Base-by-base conservation (phyloP, 2,797 vertebrate species). In the Urosaurus nigricauda region DNA sequence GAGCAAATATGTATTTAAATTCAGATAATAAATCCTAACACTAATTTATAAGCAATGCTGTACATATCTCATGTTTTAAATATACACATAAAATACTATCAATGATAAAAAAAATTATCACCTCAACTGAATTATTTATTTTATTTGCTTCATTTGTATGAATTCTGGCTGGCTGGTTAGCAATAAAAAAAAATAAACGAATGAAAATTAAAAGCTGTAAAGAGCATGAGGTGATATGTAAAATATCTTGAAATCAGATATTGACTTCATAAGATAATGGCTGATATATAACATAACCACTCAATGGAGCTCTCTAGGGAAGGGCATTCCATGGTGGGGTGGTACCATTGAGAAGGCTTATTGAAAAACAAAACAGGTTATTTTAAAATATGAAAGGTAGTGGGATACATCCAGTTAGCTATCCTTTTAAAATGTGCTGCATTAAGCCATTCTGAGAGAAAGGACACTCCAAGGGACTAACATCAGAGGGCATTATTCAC, bases 401-500 rank as follows among this genome's bases (percentile, higher is more conserved):
- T 60, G 56, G 37, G 32, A 53, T 24, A 86, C 68, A 77, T 35
- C 73, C 68, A 82, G 29, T 71, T 21, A 58, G 2, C 12, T 9
- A 24, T 29, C 74, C 32, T 37, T 5, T n/a, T 40, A 12, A 37
- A 68, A 35, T 68, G 5, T 26, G 47, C 24, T 47, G 40, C 17
- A 17, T 43, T 63, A 40, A 75, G 71, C 26, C 43, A 40, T 32
- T 58, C 43, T 58, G 65, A 87, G 21, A 80, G 21, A 8, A 40
- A 19, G 37, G 14, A 53, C 2, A 43, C n/a, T 80, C 0, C 47
- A 26, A 43, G 37, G 51, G 12, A 79, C 0, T 19, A 84, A 90
- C 95, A 94, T 88, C 85, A 95, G 94, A 92, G 91, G 95, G 94
- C 94, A 83, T 77, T 79, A 84, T 87, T 77, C 84, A 73, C 9